Conservation (phyloP, 2,888 invertebrate genomes). For the Cephus rjabovi region DNA sequence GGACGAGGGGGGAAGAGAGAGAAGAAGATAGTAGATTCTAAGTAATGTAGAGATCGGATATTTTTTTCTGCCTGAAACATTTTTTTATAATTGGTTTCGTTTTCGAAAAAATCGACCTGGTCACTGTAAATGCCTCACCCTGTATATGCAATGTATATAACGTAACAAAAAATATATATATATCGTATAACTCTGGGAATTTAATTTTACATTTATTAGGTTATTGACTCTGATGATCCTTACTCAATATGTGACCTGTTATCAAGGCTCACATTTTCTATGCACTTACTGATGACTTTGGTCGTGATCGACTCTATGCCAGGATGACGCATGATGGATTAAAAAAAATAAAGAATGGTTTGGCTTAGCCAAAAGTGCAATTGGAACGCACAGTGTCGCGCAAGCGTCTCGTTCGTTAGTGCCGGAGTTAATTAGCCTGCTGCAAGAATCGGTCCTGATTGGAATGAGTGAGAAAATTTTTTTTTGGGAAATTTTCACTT, state of each 20-base stretch:
- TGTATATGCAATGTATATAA: too few relatives aligned
- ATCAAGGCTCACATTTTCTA: neutral
- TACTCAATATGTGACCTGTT: neutral
- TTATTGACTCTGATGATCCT: neutral
- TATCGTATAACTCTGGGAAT: neutral
- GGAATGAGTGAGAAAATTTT: neutral
- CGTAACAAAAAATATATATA: too few relatives aligned
- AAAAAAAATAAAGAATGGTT: conserved; percentile 17
- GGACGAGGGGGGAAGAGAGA: too few relatives aligned
- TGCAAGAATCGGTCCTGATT: neutral
- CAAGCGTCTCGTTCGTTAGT: conserved; percentile 41
- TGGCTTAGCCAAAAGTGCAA: conserved; percentile 39
- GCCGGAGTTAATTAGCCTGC: conserved; percentile 34
- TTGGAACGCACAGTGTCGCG: conserved; percentile 39
- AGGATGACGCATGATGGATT: conserved; percentile 5
- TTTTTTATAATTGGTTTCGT: too few relatives aligned
- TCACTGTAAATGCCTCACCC: too few relatives aligned
- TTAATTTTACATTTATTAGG: neutral
- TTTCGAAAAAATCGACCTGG: too few relatives aligned
- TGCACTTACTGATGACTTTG: conserved; percentile 16
- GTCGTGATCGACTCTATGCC: conserved; percentile 19
- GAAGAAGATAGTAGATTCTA: too few relatives aligned
- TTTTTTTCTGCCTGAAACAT: too few relatives aligned
- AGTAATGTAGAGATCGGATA: too few relatives aligned
- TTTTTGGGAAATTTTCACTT: too few relatives aligned